Evolutionary conservation across 2,888 invertebrate genomes (phyloP).

Genomic region (Aricia artaxerxes): DNA sequence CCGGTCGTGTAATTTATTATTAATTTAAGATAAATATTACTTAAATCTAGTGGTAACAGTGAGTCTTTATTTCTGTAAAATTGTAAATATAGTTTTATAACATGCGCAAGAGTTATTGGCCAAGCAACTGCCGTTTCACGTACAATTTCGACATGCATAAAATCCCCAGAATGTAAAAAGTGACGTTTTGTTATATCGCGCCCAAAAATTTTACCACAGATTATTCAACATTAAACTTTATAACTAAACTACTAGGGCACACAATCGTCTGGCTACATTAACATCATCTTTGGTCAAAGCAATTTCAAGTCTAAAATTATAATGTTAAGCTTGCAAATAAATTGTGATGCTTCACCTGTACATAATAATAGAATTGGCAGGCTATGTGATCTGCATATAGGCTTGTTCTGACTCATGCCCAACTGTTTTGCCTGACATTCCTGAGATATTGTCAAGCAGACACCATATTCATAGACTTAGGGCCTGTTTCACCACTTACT

Average conservation of each 20-base stretch:
- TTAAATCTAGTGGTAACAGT: no score
- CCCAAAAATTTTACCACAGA: conserved; percentile 36
- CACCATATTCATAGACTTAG: neutral
- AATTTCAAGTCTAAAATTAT: conserved; percentile 36
- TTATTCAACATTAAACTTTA: conserved; percentile 31
- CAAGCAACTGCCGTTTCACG: neutral
- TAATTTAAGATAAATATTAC: no score
- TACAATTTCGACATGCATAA: conserved; percentile 20
- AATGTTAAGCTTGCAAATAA: conserved; percentile 37
- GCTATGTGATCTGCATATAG: conserved; percentile 54
- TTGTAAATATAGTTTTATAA: no score
- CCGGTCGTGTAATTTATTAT: no score
- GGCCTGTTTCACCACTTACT: no score
- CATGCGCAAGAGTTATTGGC: neutral
- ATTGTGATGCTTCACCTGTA: conserved; percentile 43
- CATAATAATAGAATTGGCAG: conserved; percentile 72
- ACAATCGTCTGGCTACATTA: neutral
- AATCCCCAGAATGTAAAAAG: conserved; percentile 48
- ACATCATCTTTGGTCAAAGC: conserved; percentile 27
- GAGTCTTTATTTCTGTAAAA: no score
- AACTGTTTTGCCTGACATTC: conserved; percentile 49
- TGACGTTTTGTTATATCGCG: conserved; percentile 49
- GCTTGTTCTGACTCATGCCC: conserved; percentile 45
- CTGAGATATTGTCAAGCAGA: neutral
- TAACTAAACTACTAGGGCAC: neutral